Conservation (phyloP, 2,888 invertebrate species). For the Aleiodes alternator region DNA sequence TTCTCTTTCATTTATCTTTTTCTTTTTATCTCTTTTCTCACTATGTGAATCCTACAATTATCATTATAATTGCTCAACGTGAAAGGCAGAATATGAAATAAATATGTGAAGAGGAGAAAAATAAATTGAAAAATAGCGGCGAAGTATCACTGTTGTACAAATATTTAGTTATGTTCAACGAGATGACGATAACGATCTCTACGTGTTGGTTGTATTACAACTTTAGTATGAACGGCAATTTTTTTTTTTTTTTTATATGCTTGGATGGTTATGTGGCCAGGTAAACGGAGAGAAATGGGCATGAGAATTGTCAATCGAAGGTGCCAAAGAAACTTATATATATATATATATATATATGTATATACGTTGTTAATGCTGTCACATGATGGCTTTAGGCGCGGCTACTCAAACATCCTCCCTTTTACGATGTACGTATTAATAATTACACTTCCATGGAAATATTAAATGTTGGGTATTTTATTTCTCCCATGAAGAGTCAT, state of each 20-base stretch:
- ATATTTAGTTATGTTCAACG: slow-evolving; percentile 65
- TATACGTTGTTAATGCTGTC: slow-evolving; percentile 31
- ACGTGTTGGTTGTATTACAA: slow-evolving; percentile 27
- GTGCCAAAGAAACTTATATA: slow-evolving; percentile 57
- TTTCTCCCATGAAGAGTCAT: background rate
- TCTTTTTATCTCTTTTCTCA: background rate
- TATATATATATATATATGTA: background rate
- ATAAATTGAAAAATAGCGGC: slow-evolving; percentile 14
- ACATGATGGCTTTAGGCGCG: slow-evolving; percentile 65
- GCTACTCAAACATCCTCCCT: slow-evolving; percentile 74
- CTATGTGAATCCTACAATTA: slow-evolving; percentile 4
- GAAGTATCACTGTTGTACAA: slow-evolving; percentile 55
- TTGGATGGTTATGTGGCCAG: slow-evolving; percentile 16
- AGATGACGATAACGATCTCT: slow-evolving; percentile 61
- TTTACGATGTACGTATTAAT: slow-evolving; percentile 49
- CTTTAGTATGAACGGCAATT: slow-evolving; percentile 10
- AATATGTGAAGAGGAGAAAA: slow-evolving; percentile 4
- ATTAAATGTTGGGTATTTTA: slow-evolving; percentile 8
- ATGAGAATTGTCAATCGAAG: slow-evolving; percentile 73
- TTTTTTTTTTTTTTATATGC: slow-evolving; percentile 8
- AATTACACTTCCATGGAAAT: slow-evolving; percentile 33
- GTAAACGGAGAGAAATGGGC: slow-evolving; percentile 54
- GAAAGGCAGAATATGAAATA: slow-evolving; percentile 43
- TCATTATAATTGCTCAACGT: slow-evolving; percentile 29
- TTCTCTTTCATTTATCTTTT: background rate